Percentiles rank a stretch among this genome's conserved stretches.
phyloP scores from a whole-genome alignment of 1,140 invertebrate species.

The Akabosia matsudoensis region DNA sequence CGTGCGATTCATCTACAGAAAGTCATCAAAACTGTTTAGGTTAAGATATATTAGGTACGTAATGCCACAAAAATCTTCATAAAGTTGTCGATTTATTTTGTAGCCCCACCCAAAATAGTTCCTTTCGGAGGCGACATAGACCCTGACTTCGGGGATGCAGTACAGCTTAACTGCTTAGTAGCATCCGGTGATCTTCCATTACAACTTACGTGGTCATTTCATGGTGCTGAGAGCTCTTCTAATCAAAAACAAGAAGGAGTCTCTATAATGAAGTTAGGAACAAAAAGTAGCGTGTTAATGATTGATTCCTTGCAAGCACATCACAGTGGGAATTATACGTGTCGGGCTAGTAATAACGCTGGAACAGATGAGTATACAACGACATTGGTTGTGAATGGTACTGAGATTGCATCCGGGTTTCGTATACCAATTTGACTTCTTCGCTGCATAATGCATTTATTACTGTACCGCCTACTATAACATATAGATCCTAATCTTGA shows the following conservation, averaged over 20 bases:
- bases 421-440: not conserved
- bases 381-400: conserved; percentile 62
- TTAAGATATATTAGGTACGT: not conserved
- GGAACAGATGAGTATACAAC: conserved; percentile 1
- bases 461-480: no score
- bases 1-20: conserved; percentile 10
- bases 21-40: not conserved
- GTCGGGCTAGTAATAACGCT: conserved; percentile 49
- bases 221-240: conserved; percentile 46
- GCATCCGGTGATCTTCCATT: not conserved
- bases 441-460: not conserved
- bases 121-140: conserved; percentile 54
- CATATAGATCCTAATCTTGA: no score
- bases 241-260: conserved; percentile 9
- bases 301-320: conserved; percentile 35
- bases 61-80: not conserved
- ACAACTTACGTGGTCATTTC: conserved; percentile 64
- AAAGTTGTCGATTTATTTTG: conserved; percentile 41
- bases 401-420: conserved; percentile 27
- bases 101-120: conserved; percentile 62
- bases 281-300: conserved; percentile 1
- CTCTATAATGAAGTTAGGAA: conserved; percentile 7
- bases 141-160: not conserved
- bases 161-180: not conserved
- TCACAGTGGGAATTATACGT: conserved; percentile 54